Percentiles rank a stretch among this genome's conserved stretches.
Conservation (phyloP, 2,888 invertebrate species). For the Ectropis crepuscularia region DNA sequence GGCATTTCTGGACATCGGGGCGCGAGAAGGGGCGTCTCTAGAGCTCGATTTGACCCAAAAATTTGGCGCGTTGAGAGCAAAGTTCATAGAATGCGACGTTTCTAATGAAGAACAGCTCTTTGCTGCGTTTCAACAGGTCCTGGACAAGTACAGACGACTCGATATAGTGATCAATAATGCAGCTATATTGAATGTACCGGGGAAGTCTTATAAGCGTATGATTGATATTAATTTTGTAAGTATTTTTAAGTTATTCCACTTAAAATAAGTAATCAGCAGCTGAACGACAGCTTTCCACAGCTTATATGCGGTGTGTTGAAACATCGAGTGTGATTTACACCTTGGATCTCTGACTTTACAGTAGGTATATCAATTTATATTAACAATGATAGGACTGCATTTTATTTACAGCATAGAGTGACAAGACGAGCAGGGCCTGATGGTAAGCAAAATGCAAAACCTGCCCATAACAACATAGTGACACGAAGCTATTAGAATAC, state of each 20-base stretch:
- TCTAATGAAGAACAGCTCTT: constrained; percentile 63
- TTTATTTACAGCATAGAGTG: too few relatives aligned
- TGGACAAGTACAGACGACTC: constrained; percentile 70
- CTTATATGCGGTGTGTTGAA: too few relatives aligned
- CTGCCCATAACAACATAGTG: too few relatives aligned
- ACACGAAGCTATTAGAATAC: too few relatives aligned
- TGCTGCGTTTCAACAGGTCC: constrained; percentile 65
- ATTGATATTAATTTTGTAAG: constrained; percentile 72
- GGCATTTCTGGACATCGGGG: constrained; percentile 70
- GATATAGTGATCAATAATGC: constrained; percentile 75
- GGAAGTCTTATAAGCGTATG: constrained; percentile 57
- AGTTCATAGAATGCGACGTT: constrained; percentile 78
- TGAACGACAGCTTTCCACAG: not conserved
- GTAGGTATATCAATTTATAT: too few relatives aligned
- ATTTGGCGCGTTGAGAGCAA: constrained; percentile 73
- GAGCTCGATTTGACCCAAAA: constrained; percentile 66
- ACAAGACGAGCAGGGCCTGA: too few relatives aligned
- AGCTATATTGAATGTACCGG: constrained; percentile 60
- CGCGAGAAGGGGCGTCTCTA: constrained; percentile 63
- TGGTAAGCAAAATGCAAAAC: too few relatives aligned
- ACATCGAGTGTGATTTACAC: too few relatives aligned
- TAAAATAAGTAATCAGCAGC: not conserved
- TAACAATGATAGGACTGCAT: too few relatives aligned
- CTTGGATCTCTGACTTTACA: too few relatives aligned
- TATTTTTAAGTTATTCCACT: not conserved